Conservation (phyloP, 2,797 vertebrate species). For the Ctenochaetus hawaiiensis region DNA sequence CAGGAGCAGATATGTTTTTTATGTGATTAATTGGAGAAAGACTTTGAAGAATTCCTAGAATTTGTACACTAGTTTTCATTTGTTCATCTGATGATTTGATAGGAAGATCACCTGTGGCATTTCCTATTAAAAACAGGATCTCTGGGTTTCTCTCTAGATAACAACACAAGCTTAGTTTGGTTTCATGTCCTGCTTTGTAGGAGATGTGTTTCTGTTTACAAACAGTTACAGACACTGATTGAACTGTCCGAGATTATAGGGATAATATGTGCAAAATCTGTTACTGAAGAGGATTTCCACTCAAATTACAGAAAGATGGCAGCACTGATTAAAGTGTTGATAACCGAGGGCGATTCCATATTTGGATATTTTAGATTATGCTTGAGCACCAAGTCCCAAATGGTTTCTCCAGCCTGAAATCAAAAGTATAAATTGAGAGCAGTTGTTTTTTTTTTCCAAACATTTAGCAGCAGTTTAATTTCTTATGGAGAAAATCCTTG, state of each 20-base stretch:
- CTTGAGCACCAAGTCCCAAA: conserved; percentile 31
- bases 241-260: conserved; percentile 47
- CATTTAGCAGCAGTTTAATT: neutral
- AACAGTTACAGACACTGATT: conserved; percentile 44
- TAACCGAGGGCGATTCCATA: conserved; percentile 41
- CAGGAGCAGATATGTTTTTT: neutral
- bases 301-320: conserved; percentile 57
- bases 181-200: conserved; percentile 19
- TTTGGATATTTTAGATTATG: conserved; percentile 41
- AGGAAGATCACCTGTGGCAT: conserved; percentile 13
- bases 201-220: conserved; percentile 40
- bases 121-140: conserved; percentile 12
- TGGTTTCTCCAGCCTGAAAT: conserved; percentile 16
- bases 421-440: conserved; percentile 16
- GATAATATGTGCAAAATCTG: conserved; percentile 50
- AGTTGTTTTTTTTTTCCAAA: neutral
- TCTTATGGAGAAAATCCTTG: conserved; percentile 1
- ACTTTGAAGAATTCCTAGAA: conserved; percentile 19
- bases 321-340: conserved; percentile 53
- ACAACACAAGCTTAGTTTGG: conserved; percentile 19
- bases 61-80: conserved; percentile 21
- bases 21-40: conserved; percentile 8
- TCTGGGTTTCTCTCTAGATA: conserved; percentile 38
- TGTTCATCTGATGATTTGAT: conserved; percentile 24
- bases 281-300: conserved; percentile 51